Evolutionary conservation across 2,113 vertebrate species (phyloP).

Genomic region (Agapornis roseicollis): DNA sequence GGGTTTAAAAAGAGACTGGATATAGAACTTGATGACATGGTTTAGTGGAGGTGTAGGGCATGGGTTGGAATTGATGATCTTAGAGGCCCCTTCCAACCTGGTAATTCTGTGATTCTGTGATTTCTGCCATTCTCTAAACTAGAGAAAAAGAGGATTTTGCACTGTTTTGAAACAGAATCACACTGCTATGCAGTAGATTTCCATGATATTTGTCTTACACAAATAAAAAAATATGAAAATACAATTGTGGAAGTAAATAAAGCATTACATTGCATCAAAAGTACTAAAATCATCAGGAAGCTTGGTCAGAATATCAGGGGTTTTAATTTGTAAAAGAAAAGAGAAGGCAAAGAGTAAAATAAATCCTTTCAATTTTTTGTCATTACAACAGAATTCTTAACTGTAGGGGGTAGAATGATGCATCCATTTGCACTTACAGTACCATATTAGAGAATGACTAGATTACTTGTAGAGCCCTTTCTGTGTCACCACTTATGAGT

Average conservation of each 20-base stretch:
- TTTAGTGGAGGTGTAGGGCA: too few species aligned
- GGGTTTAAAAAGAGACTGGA: too few species aligned
- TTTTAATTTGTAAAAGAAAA: slow-evolving; percentile 69
- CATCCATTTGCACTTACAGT: slow-evolving; percentile 74
- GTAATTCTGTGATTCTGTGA: too few species aligned
- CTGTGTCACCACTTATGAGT: slow-evolving; percentile 70
- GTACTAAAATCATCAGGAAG: slow-evolving; percentile 57
- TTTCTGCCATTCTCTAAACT: neutral
- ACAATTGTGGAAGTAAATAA: slow-evolving; percentile 67
- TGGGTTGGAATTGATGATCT: too few species aligned
- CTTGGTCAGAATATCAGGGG: slow-evolving; percentile 44
- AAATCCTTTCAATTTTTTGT: slow-evolving; percentile 74
- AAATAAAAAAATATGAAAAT: neutral
- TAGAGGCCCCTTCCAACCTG: too few species aligned
- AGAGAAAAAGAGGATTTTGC: neutral
- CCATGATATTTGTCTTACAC: slow-evolving; percentile 21
- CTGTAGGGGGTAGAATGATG: slow-evolving; percentile 76
- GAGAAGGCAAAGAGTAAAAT: slow-evolving; percentile 67
- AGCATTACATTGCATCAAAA: slow-evolving; percentile 66
- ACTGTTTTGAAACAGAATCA: neutral
- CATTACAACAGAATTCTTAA: slow-evolving; percentile 66
- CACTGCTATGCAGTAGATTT: neutral
- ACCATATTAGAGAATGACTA: slow-evolving; percentile 79
- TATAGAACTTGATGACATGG: too few species aligned
- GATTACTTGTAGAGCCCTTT: slow-evolving; percentile 76